Evolutionary conservation across 2,797 vertebrate genomes (phyloP), one percentile per base, ranked within the genome.

Genomic region (Apodemus agrarius): DNA sequence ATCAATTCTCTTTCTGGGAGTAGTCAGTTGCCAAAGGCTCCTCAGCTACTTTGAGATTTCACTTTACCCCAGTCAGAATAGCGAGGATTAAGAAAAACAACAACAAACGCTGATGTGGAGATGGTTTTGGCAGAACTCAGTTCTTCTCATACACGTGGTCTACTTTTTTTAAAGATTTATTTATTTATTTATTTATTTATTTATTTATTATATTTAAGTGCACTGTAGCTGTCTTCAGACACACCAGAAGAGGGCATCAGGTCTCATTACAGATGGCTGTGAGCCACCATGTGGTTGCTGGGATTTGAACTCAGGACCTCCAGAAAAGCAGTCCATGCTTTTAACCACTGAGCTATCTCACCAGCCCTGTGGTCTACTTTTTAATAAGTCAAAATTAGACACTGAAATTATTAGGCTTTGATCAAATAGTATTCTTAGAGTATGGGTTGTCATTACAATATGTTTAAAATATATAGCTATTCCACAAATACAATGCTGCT

Each of bases 341-440:
- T 43, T 43, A 43, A 43, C 43, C 43, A 43, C 43, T 43, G 43
- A 43, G 43, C 43, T 43, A 43, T 43, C 43, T 43, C 43, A 43
- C 43, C 43, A 43, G 3, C 43, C 43, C 43, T 74, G 12, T 78
- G 29, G 67, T 1, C 52, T 95, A 40, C 90, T 34, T 96, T 96
- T 90, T 69, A 90, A 34, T 87, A 76, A 80, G 65, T 40, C 16
- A 34, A 94, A 17, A 8, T 91, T 76, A 92, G n/a, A 82, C 31
- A 89, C 4, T 92, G 57, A 94, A 90, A 65, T 65, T n/a, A 86
- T 78, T 78, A 89, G 89, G 3, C 49, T 91, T 92, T 72, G 17
- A 87, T 21, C 37, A 95, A 87, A 31, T 86, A 57, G 29, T 83
- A 75, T 61, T 93, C 54, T 67, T 69, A 93, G 31, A 83, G 8